Conservation (phyloP, 1,140 invertebrate genomes). For the Brachionus manjavacas region DNA sequence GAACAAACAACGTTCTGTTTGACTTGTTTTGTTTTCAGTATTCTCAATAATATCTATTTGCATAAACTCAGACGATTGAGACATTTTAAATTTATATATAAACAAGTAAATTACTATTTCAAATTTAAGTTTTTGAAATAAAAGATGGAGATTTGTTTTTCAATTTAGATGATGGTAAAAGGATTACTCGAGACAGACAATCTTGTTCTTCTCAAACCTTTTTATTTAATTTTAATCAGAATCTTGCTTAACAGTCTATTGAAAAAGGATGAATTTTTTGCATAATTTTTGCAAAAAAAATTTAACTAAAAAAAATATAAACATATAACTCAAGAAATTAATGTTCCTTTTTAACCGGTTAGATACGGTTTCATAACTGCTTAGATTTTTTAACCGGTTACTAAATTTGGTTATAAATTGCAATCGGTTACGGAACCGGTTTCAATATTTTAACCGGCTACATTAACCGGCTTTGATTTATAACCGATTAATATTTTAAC, state of each 20-base stretch:
- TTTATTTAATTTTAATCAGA: too few relatives aligned
- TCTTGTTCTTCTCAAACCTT: neutral
- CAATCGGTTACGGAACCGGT: neutral
- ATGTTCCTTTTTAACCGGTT: too few relatives aligned
- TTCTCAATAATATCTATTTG: neutral
- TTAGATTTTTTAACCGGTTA: neutral
- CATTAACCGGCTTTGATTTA: neutral
- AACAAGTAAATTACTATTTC: neutral
- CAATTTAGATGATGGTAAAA: neutral
- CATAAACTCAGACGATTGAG: too few relatives aligned
- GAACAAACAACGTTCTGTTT: neutral
- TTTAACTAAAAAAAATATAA: neutral
- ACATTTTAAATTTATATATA: neutral
- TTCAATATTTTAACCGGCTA: neutral
- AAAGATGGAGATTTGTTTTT: neutral
- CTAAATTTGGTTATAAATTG: neutral
- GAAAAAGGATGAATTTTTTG: neutral
- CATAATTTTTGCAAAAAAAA: neutral
- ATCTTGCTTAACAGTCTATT: neutral
- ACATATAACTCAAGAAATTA: too few relatives aligned
- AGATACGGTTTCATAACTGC: too few relatives aligned
- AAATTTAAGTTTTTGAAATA: neutral
- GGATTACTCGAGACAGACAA: neutral
- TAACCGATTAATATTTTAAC: neutral
- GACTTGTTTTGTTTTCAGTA: neutral